These are phyloP conservation scores for Mellilla xanthometata DNA, from an alignment of 2,888 invertebrate species.

Conservation along the genomic window DNA sequence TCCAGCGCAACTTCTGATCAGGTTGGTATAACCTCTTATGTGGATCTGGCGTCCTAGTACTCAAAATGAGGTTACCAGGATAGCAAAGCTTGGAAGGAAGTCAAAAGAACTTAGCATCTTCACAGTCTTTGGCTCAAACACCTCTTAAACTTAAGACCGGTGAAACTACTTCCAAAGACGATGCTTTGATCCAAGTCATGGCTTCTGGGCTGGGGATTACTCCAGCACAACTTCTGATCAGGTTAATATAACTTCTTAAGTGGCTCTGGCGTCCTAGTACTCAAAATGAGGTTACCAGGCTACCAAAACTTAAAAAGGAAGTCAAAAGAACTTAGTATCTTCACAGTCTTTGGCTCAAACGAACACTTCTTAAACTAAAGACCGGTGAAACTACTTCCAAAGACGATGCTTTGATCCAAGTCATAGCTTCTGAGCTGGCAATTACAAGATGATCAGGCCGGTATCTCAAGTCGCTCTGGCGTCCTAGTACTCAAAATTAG, in stretches of 20 bases:
- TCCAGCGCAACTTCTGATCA: slow-evolving; percentile 61
- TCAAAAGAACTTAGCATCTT: no score
- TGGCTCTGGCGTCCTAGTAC: no score
- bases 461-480: background rate
- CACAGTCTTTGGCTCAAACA: no score
- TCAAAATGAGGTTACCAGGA: no score
- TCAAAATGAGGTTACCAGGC: no score
- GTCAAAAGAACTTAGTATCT: slow-evolving; percentile 91
- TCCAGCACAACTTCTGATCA: slow-evolving; percentile 39
- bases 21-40: slow-evolving; percentile 37
- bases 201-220: background rate
- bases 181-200: background rate
- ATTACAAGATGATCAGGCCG: slow-evolving; percentile 60
- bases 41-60: no score
- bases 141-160: background rate
- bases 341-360: slow-evolving; percentile 88
- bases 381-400: slow-evolving; percentile 84
- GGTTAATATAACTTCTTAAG: slow-evolving; percentile 38
- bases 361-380: slow-evolving; percentile 86
- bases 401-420: slow-evolving; percentile 86
- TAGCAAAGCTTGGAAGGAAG: no score
- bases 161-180: background rate
- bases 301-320: no score
- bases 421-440: slow-evolving; percentile 59
- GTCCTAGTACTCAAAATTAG: no score